Conservation (phyloP, 2,797 vertebrate genomes). For the Todus mexicanus region DNA sequence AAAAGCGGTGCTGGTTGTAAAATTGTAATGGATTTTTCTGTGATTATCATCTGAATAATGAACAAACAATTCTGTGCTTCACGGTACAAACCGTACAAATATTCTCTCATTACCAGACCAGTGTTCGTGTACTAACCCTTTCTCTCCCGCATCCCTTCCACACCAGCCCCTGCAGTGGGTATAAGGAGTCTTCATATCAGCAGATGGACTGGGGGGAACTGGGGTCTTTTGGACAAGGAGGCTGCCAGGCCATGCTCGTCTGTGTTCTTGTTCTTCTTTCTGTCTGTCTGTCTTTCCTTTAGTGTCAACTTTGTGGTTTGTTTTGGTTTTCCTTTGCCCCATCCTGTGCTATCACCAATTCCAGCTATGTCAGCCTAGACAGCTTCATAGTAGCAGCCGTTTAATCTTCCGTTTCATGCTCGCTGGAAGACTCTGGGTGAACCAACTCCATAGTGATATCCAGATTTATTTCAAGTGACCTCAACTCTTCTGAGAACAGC, state of each 20-base stretch:
- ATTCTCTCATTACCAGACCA: background rate
- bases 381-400: background rate
- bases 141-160: conserved; percentile 11
- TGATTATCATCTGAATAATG: background rate
- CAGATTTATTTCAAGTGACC: background rate
- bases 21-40: background rate
- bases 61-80: background rate
- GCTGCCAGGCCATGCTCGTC: background rate
- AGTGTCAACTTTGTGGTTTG: background rate
- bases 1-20: background rate
- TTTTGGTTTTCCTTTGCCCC: conserved; percentile 1
- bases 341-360: background rate
- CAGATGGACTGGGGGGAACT: conserved; percentile 1
- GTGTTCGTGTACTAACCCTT: conserved; percentile 20
- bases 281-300: background rate
- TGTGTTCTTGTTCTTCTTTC: background rate
- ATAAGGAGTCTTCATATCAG: conserved; percentile 28
- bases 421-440: background rate
- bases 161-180: conserved; percentile 63
- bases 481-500: background rate
- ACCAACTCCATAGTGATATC: background rate
- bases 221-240: background rate
- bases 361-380: background rate
- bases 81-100: background rate
- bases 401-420: background rate